Conservation (phyloP, 2,797 vertebrate species). For the Buceros bicornis region DNA sequence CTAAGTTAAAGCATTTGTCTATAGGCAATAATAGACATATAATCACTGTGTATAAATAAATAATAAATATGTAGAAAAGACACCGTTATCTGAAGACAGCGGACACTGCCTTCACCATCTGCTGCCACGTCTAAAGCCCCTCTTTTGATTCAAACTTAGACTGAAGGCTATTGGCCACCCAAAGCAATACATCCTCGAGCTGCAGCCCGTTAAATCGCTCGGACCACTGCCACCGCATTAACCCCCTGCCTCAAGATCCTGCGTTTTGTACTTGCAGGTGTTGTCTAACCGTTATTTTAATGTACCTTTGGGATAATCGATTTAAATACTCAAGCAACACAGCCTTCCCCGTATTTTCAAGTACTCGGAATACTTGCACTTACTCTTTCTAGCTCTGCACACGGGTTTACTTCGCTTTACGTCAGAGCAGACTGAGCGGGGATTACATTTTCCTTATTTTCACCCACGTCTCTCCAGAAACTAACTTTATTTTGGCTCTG, state of each 20-base stretch:
- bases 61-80: no score
- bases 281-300: background rate
- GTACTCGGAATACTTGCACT: background rate
- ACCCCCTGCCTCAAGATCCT: background rate
- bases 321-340: background rate
- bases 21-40: no score
- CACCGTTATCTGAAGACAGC: background rate
- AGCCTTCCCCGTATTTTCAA: background rate
- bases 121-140: background rate
- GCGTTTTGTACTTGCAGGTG: background rate
- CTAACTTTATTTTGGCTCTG: background rate
- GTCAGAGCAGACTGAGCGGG: rapidly evolving
- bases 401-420: background rate
- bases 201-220: background rate
- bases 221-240: background rate
- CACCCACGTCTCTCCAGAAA: background rate
- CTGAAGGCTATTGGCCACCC: background rate
- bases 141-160: background rate
- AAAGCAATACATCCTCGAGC: background rate
- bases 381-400: background rate
- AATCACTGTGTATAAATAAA: no score
- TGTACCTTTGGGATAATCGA: background rate
- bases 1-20: background rate
- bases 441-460: background rate
- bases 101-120: background rate